Percentiles rank a stretch among this genome's conserved stretches.
These are phyloP conservation scores for Podarcis raffonei DNA, from an alignment of 2,113 vertebrate genomes.

Conservation along the genomic window DNA sequence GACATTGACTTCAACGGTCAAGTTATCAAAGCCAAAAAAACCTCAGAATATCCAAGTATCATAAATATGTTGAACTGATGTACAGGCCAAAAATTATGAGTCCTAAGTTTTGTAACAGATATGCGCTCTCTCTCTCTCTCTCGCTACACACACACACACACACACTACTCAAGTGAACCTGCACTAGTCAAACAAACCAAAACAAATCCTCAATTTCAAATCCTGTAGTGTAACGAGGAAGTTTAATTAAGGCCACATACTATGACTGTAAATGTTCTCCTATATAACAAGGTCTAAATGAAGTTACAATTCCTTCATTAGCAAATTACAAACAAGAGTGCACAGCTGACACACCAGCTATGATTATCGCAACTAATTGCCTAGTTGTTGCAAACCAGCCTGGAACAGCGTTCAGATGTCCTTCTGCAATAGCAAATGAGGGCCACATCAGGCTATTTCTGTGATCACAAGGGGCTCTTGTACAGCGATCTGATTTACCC, in stretches of 20 bases:
- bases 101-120: not conserved
- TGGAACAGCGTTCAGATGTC: conserved; percentile 81
- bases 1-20: not conserved
- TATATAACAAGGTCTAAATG: conserved; percentile 87
- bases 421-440: conserved; percentile 80
- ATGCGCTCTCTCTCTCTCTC: no score
- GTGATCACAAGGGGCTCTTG: conserved; percentile 84
- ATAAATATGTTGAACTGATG: not conserved
- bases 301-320: conserved; percentile 97
- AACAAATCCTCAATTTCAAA: conserved; percentile 75
- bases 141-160: no score
- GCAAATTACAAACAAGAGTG: conserved; percentile 93
- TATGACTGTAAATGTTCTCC: conserved; percentile 84
- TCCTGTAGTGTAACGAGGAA: conserved; percentile 80
- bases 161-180: conserved; percentile 63
- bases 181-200: conserved; percentile 72
- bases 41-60: fast-evolving
- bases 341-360: conserved; percentile 83
- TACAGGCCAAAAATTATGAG: conserved; percentile 27
- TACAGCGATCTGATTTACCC: conserved; percentile 71
- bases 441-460: conserved; percentile 79
- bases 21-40: not conserved
- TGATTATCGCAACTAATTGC: conserved; percentile 93
- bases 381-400: conserved; percentile 84
- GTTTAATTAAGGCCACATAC: conserved; percentile 86